Percentiles rank a stretch among this genome's conserved stretches.
These are phyloP conservation scores for Cyrtodaria siliqua DNA, from an alignment of 2,888 invertebrate genomes.

Conservation along the genomic window DNA sequence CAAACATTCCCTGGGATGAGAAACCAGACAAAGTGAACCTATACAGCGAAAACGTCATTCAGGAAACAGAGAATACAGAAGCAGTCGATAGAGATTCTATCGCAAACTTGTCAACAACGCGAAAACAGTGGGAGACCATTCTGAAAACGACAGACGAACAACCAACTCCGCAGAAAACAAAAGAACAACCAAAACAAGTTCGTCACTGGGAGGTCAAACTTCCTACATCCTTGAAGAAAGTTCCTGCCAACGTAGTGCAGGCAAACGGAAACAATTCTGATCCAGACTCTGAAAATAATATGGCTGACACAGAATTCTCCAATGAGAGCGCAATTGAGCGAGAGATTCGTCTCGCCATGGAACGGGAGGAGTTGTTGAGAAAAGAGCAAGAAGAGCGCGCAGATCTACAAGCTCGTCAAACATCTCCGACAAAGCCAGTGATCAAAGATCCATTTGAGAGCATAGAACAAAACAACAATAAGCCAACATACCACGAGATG, in stretches of 20 bases:
- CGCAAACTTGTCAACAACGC: conserved; percentile 75
- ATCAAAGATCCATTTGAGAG: conserved; percentile 62
- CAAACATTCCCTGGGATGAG: conserved; percentile 65
- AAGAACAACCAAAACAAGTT: conserved; percentile 53
- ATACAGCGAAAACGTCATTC: conserved; percentile 78
- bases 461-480: conserved; percentile 59
- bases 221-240: conserved; percentile 52
- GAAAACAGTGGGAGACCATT: conserved; percentile 78
- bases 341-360: conserved; percentile 82
- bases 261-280: conserved; percentile 47
- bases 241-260: conserved; percentile 51
- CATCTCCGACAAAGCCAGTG: conserved; percentile 31
- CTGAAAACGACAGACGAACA: conserved; percentile 31
- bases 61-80: conserved; percentile 76
- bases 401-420: conserved; percentile 62
- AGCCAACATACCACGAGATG: conserved; percentile 79
- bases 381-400: conserved; percentile 76
- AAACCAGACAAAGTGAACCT: conserved; percentile 72
- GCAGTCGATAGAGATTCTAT: conserved; percentile 79
- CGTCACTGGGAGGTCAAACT: conserved; percentile 78
- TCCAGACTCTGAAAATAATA: conserved; percentile 55
- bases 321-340: conserved; percentile 83
- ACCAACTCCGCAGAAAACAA: conserved; percentile 23
- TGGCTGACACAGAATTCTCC: conserved; percentile 62
- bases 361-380: conserved; percentile 78